Evolutionary conservation across 1,140 invertebrate species (phyloP).

Genomic region (Eueides isabella): DNA sequence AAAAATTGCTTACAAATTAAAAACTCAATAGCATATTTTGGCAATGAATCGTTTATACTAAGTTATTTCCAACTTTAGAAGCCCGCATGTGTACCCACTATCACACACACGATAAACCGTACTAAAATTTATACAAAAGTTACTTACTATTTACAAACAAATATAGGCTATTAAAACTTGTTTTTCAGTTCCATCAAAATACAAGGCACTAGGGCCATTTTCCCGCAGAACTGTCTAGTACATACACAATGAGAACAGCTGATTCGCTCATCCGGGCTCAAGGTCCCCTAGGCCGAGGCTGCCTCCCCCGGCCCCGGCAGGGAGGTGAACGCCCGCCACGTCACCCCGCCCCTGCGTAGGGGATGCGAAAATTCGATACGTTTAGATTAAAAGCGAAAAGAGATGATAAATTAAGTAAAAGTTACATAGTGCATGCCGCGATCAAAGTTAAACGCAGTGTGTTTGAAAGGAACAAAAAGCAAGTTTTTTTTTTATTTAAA

Average conservation of each 20-base stretch:
- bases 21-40: no score
- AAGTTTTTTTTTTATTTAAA: neutral
- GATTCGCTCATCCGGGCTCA: slow-evolving; percentile 46
- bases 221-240: slow-evolving; percentile 25
- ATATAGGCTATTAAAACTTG: slow-evolving; percentile 6
- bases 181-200: slow-evolving; percentile 16
- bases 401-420: slow-evolving; percentile 26
- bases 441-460: neutral
- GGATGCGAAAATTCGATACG: slow-evolving; percentile 34
- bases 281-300: slow-evolving; percentile 42
- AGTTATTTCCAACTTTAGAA: no score
- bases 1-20: no score
- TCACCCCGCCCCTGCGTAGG: slow-evolving; percentile 1
- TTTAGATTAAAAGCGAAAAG: slow-evolving; percentile 34
- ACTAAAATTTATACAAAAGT: no score
- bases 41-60: no score
- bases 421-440: neutral
- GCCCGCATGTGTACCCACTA: no score
- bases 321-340: slow-evolving; percentile 13
- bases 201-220: slow-evolving; percentile 14
- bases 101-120: no score
- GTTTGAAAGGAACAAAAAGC: neutral
- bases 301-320: slow-evolving; percentile 11
- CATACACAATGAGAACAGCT: slow-evolving; percentile 40
- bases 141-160: neutral